phyloP scores from a whole-genome alignment of 2,113 vertebrate genomes.

The Heterotis niloticus region DNA sequence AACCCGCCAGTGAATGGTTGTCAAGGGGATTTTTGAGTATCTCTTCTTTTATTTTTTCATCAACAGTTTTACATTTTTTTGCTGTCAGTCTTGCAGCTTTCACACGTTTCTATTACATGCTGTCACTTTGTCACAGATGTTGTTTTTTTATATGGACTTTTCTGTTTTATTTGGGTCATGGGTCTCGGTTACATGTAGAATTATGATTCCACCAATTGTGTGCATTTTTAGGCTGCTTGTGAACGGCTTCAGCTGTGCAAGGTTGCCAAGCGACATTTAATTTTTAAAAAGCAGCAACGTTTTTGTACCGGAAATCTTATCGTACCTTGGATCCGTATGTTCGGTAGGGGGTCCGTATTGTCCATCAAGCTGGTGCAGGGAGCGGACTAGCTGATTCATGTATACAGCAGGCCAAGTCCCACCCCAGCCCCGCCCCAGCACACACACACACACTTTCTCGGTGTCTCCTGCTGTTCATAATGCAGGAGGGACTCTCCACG shows the following conservation, averaged over 20 bases:
- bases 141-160: too few species aligned
- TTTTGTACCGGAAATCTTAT: too few species aligned
- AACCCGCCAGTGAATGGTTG: background rate
- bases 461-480: background rate
- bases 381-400: too few species aligned
- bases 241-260: background rate
- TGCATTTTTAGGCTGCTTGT: background rate
- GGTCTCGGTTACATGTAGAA: background rate
- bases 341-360: too few species aligned
- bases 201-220: background rate
- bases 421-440: background rate
- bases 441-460: background rate
- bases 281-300: too few species aligned
- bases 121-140: too few species aligned
- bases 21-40: background rate
- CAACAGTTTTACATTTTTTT: background rate
- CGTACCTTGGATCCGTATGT: too few species aligned
- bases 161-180: too few species aligned
- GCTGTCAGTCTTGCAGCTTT: conserved; percentile 3
- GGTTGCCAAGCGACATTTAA: too few species aligned
- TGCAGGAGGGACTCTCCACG: background rate
- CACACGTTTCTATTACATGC: conserved; percentile 6
- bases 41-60: conserved; percentile 3
- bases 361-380: too few species aligned
- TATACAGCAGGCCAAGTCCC: background rate